These are phyloP conservation scores for Orthonychiurus folsomi DNA, from an alignment of 2,888 invertebrate species.

Conservation along the genomic window DNA sequence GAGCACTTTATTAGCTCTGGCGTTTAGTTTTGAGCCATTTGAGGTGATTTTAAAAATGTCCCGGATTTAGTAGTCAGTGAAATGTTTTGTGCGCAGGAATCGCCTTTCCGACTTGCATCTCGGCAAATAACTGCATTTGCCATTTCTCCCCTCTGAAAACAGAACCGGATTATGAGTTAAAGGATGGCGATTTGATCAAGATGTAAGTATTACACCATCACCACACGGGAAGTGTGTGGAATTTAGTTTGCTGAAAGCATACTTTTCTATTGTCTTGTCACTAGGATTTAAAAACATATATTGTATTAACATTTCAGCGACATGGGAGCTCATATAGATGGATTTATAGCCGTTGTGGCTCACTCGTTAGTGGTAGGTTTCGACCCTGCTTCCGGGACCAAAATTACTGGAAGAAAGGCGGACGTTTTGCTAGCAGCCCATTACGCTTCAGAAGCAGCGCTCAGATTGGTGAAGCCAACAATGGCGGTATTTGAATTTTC, in stretches of 20 bases:
- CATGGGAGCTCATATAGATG: slow-evolving; percentile 96
- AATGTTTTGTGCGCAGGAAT: slow-evolving; percentile 55
- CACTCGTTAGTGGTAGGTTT: slow-evolving; percentile 82
- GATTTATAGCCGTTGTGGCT: slow-evolving; percentile 95
- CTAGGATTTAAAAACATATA: slow-evolving; percentile 2
- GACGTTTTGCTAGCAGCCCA: slow-evolving; percentile 93
- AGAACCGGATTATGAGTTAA: slow-evolving; percentile 75
- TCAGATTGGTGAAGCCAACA: slow-evolving; percentile 82
- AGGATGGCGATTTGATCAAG: slow-evolving; percentile 92
- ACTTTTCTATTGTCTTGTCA: background rate
- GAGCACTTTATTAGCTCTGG: too few relatives aligned
- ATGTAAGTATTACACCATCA: slow-evolving; percentile 54
- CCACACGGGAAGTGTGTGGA: background rate
- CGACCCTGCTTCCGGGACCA: slow-evolving; percentile 56
- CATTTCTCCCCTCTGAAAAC: slow-evolving; percentile 94
- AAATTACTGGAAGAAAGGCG: slow-evolving; percentile 78
- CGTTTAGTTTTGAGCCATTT: too few relatives aligned
- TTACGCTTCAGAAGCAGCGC: slow-evolving; percentile 87
- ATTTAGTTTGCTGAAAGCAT: background rate
- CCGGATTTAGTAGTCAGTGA: slow-evolving; percentile 2
- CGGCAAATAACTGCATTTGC: slow-evolving; percentile 95
- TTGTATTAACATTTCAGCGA: slow-evolving; percentile 58
- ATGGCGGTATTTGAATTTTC: slow-evolving; percentile 59
- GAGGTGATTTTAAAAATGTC: background rate
- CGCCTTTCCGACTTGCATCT: slow-evolving; percentile 97